Evolutionary conservation across 2,888 invertebrate species (phyloP).

Genomic region (Lymantria monacha): DNA sequence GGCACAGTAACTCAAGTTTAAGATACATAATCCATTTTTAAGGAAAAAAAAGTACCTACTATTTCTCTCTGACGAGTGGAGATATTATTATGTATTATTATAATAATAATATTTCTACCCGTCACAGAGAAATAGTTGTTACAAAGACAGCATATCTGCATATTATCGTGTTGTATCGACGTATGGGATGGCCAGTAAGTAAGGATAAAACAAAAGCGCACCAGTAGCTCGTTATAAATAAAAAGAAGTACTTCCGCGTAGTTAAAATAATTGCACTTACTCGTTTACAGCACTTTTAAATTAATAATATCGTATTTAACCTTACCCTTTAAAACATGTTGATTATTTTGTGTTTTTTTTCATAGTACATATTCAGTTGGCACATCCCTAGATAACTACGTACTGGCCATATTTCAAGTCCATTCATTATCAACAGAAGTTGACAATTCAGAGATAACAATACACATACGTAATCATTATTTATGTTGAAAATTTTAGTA

Average conservation of each 20-base stretch:
- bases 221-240: too few relatives aligned
- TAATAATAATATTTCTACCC: too few relatives aligned
- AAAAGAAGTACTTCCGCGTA: conserved; percentile 1
- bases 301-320: conserved; percentile 10
- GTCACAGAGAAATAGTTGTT: too few relatives aligned
- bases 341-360: conserved; percentile 9
- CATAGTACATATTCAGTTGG: background rate
- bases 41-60: too few relatives aligned
- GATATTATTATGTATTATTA: too few relatives aligned
- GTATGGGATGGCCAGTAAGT: too few relatives aligned
- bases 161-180: too few relatives aligned
- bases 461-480: conserved; percentile 1
- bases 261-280: conserved; percentile 7
- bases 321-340: conserved; percentile 18
- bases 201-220: too few relatives aligned
- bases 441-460: conserved; percentile 33
- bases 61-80: too few relatives aligned
- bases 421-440: conserved; percentile 35
- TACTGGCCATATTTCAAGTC: conserved; percentile 28
- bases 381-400: conserved; percentile 21
- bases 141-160: too few relatives aligned
- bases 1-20: too few relatives aligned
- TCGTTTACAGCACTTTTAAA: background rate
- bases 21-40: too few relatives aligned
- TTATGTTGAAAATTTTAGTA: conserved; percentile 4